Percentiles rank a stretch among this genome's conserved stretches.
Conservation (phyloP, 2,888 invertebrate species). For the Drosophila pseudotalamancana region DNA sequence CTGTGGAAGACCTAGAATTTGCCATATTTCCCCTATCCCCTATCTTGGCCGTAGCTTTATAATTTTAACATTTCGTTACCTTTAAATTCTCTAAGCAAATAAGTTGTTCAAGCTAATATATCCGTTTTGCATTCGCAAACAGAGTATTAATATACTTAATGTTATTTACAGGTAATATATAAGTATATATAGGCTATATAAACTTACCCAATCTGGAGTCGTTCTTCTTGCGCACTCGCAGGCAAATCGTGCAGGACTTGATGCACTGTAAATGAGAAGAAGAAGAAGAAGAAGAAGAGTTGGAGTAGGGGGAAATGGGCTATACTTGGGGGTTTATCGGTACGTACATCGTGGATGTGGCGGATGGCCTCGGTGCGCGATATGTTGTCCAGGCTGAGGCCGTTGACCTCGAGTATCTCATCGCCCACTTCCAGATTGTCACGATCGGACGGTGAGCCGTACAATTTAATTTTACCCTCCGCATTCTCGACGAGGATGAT, state of each 20-base stretch:
- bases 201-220: conserved; percentile 94
- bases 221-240: conserved; percentile 95
- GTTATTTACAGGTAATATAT: background rate
- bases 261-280: conserved; percentile 92
- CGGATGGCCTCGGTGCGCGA: conserved; percentile 96
- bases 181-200: background rate
- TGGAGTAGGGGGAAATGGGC: no score
- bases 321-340: no score
- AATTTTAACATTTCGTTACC: no score
- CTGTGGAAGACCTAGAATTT: no score
- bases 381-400: conserved; percentile 95
- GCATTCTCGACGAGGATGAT: conserved; percentile 97
- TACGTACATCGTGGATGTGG: conserved; percentile 95
- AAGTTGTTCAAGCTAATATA: no score
- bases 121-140: background rate
- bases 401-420: conserved; percentile 99
- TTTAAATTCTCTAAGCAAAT: no score
- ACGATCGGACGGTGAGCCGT: conserved; percentile 96
- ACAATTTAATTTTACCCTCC: conserved; percentile 96
- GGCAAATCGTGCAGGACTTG: conserved; percentile 96
- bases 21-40: no score
- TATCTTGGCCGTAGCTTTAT: no score
- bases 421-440: conserved; percentile 97
- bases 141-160: background rate
- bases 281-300: no score